Conservation (phyloP, 2,888 invertebrate species). For the Erynnis tages region DNA sequence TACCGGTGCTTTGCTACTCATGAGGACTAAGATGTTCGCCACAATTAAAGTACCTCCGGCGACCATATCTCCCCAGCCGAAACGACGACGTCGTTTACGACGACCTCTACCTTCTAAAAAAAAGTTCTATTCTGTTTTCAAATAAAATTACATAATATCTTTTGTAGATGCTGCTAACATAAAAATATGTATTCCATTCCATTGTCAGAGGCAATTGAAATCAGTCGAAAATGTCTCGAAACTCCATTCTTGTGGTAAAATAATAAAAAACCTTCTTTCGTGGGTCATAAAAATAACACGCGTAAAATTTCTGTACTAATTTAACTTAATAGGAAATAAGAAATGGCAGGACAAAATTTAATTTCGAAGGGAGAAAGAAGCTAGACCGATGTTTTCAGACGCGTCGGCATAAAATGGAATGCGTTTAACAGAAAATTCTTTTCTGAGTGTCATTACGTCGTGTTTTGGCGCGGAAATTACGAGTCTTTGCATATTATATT, state of each 20-base stretch:
- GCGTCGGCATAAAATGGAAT: constrained; percentile 8
- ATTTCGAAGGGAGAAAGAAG: constrained; percentile 9
- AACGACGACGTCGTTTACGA: no score
- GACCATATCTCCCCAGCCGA: no score
- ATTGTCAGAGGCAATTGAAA: neutral
- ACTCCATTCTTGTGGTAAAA: neutral
- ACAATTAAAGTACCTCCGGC: no score
- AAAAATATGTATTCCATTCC: neutral
- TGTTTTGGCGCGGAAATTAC: constrained; percentile 17
- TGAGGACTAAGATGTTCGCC: no score
- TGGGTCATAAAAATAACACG: constrained; percentile 4
- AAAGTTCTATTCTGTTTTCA: no score
- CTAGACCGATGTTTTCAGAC: constrained; percentile 15
- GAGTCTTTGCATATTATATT: constrained; percentile 2
- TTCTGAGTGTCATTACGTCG: constrained; percentile 1
- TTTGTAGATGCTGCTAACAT: no score
- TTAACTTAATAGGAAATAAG: constrained; percentile 18
- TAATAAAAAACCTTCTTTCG: neutral
- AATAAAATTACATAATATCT: no score
- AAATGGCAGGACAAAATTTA: constrained; percentile 21
- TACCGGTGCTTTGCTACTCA: no score
- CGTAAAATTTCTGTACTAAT: constrained; percentile 13
- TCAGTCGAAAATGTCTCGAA: neutral
- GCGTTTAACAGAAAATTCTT: constrained; percentile 15
- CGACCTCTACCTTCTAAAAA: no score